These are phyloP conservation scores for Exephanes ischioxanthus DNA, from an alignment of 2,888 invertebrate genomes.

Conservation along the genomic window DNA sequence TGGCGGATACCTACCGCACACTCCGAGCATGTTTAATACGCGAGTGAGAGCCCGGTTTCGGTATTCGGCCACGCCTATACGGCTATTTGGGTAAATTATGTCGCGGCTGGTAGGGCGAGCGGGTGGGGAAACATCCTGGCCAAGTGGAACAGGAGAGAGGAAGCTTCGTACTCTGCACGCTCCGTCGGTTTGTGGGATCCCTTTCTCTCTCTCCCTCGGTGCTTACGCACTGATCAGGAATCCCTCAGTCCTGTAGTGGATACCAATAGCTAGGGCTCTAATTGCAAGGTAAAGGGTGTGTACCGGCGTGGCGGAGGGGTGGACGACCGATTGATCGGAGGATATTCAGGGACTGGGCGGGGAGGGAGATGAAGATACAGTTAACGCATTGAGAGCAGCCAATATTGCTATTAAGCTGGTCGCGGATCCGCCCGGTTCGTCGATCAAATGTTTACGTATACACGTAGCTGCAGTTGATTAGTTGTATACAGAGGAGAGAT, in stretches of 20 bases:
- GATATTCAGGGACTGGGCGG: conserved; percentile 33
- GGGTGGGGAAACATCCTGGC: conserved; percentile 7
- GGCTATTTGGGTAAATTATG: conserved; percentile 73
- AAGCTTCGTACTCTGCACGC: conserved; percentile 36
- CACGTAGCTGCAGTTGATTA: neutral
- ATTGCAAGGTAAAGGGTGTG: conserved; percentile 68
- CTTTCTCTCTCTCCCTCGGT: conserved; percentile 28
- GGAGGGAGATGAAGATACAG: conserved; percentile 64
- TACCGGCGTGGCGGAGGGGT: conserved; percentile 39
- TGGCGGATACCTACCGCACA: conserved; percentile 68
- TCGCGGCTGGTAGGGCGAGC: conserved; percentile 58
- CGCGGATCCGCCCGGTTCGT: conserved; percentile 64
- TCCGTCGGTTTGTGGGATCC: conserved; percentile 29
- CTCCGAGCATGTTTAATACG: conserved; percentile 69
- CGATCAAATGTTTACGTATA: conserved; percentile 66
- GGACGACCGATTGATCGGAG: conserved; percentile 42
- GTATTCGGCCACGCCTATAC: conserved; percentile 71
- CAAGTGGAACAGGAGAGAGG: neutral
- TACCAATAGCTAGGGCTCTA: conserved; percentile 67
- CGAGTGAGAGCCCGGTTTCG: conserved; percentile 65
- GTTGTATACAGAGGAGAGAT: conserved; percentile 3
- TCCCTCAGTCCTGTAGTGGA: conserved; percentile 45
- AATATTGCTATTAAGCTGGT: conserved; percentile 78
- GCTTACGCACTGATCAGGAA: conserved; percentile 64
- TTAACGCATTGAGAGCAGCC: conserved; percentile 73